Percentiles rank a stretch among this genome's conserved stretches.
These are phyloP conservation scores for Tiliacea aurago DNA, from an alignment of 2,888 invertebrate species.

Conservation along the genomic window DNA sequence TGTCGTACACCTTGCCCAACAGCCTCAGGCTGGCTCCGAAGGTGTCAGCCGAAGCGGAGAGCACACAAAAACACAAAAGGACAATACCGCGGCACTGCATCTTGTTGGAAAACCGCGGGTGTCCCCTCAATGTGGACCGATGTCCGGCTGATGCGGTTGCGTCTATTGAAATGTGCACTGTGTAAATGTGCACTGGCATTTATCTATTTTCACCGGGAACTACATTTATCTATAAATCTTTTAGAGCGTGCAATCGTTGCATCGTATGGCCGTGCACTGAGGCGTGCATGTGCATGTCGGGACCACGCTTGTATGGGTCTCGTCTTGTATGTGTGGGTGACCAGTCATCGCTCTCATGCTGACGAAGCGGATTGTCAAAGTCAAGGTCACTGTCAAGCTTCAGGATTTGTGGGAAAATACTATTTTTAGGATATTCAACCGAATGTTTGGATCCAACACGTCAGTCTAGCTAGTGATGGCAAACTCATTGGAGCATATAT, in stretches of 20 bases:
- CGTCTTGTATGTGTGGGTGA: slow-evolving; percentile 70
- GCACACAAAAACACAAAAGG: slow-evolving; percentile 82
- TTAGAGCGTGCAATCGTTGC: slow-evolving; percentile 91
- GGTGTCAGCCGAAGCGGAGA: slow-evolving; percentile 82
- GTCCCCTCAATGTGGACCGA: slow-evolving; percentile 79
- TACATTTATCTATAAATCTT: slow-evolving; percentile 91
- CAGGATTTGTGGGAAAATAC: slow-evolving; percentile 36
- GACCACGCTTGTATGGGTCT: slow-evolving; percentile 69
- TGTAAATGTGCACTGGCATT: slow-evolving; percentile 88
- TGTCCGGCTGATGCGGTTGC: slow-evolving; percentile 76
- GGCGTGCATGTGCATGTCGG: slow-evolving; percentile 73
- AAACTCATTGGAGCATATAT: slow-evolving; percentile 10
- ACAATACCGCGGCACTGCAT: slow-evolving; percentile 87
- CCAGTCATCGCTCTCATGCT: slow-evolving; percentile 73
- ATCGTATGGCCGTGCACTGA: slow-evolving; percentile 88
- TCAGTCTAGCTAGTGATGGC: neutral
- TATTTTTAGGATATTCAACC: neutral
- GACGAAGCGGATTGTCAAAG: slow-evolving; percentile 76
- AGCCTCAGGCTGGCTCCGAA: slow-evolving; percentile 87
- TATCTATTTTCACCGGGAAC: slow-evolving; percentile 91
- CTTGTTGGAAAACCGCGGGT: slow-evolving; percentile 79
- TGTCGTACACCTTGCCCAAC: slow-evolving; percentile 90
- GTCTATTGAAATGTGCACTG: slow-evolving; percentile 89
- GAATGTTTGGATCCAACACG: neutral
- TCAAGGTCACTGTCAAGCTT: slow-evolving; percentile 74